Evolutionary conservation across 2,888 invertebrate species (phyloP), one percentile per base, ranked within the genome.

Genomic region (Melitaea athalia): DNA sequence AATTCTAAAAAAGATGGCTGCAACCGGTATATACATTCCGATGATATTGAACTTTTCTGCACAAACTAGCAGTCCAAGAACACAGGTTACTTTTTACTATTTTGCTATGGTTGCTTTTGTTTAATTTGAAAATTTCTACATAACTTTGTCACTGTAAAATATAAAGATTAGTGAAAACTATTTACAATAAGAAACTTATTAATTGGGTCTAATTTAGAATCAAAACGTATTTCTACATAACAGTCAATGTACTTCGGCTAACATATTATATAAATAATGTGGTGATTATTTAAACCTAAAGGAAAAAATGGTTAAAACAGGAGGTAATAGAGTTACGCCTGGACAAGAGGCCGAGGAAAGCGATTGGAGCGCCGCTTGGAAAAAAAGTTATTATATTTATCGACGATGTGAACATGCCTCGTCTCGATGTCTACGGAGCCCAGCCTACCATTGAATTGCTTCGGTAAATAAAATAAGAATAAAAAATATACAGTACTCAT

Each of bases 341-440:
- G 72, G 98, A 98, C 79, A 97, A 96, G 81, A 95, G 96, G 53
- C 96, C 96, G 75, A 95, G 95, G 72, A 96, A 95, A 38, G 93
- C 97, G 7, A 86, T 98, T 52, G 97, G 97, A 10, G 97, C 98
- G 0, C 98, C 98, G 0, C 83, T 95, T 43, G 97, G 97, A 12
- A 98, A 97, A 85, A 95, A 95, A 69, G 94, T 98, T 0, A 94
- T 98, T 4, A 94, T 98, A 67, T 98, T 98, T 79, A 96, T 98
- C 31, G 98, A 98, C 81, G 98, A 98, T 81, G 95, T 98, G 0
- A 98, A 98, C 81, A 98, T 98, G 98, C 98, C 98, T 0, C 95
- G 95, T 81, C 89, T 95, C 78, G 98, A 96, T 85, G 95, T 95
- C 0, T 98, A 98, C 79, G 98, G 98, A 10, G 96, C 98, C 11